Evolutionary conservation across 1,140 invertebrate genomes (phyloP).

Genomic region (Pemphigus obesinymphae): DNA sequence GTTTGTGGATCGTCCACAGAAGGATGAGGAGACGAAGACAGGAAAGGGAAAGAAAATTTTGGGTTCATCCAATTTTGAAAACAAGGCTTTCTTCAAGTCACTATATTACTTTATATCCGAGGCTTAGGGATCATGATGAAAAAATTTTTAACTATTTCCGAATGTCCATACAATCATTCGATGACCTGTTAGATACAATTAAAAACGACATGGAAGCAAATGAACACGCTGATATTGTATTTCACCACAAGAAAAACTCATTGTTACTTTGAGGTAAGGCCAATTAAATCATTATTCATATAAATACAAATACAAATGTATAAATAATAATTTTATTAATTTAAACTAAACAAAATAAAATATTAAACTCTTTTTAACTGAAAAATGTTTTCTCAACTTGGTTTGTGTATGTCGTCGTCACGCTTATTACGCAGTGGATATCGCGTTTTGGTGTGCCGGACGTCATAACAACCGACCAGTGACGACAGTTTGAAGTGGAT

Average conservation of each 20-base stretch:
- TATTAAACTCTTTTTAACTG: constrained; percentile 9
- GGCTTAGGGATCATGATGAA: not conserved
- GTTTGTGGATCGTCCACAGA: too few species aligned
- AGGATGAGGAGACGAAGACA: too few species aligned
- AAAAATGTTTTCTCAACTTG: not conserved
- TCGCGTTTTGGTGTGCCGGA: constrained; percentile 48
- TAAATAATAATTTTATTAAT: constrained; percentile 20
- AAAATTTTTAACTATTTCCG: constrained; percentile 10
- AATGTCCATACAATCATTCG: constrained; percentile 3
- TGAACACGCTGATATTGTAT: too few species aligned
- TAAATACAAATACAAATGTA: constrained; percentile 4
- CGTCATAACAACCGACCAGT: constrained; percentile 48
- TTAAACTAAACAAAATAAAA: constrained; percentile 14
- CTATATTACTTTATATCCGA: too few species aligned
- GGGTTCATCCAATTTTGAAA: too few species aligned
- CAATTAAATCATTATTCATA: constrained; percentile 19
- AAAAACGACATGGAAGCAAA: too few species aligned
- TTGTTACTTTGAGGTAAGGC: too few species aligned
- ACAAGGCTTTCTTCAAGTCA: too few species aligned
- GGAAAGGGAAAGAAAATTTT: too few species aligned
- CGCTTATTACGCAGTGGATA: constrained; percentile 48
- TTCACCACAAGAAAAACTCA: too few species aligned
- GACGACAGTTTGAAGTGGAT: constrained; percentile 48
- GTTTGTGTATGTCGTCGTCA: constrained; percentile 45
- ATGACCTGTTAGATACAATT: too few species aligned